phyloP scores from a whole-genome alignment of 2,888 invertebrate genomes.

The Hemicrepidius hirtus region DNA sequence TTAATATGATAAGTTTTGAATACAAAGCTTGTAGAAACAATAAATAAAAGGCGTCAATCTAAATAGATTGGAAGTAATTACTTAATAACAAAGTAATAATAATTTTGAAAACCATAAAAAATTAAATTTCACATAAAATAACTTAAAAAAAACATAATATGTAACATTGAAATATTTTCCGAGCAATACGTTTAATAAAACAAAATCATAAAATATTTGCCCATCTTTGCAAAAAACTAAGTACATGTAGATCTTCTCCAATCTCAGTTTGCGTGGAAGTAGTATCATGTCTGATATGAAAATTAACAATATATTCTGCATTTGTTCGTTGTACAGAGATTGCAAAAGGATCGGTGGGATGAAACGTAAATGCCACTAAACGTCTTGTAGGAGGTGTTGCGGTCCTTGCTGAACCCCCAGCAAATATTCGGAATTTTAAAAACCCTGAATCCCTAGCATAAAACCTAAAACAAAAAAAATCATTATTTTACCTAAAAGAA shows the following conservation, averaged over 20 bases:
- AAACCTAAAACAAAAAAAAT: constrained; percentile 80
- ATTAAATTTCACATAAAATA: background rate
- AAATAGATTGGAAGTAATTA: too few species aligned
- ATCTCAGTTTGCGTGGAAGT: constrained; percentile 37
- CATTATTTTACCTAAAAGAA: background rate
- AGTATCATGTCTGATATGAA: constrained; percentile 79
- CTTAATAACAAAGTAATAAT: too few species aligned
- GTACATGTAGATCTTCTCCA: constrained; percentile 53
- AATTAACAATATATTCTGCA: constrained; percentile 95
- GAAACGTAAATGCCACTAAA: constrained; percentile 95
- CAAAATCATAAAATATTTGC: constrained; percentile 29
- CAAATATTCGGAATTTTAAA: constrained; percentile 83
- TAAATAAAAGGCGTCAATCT: too few species aligned
- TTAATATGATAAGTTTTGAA: too few species aligned
- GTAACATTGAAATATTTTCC: background rate
- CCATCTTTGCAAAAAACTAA: constrained; percentile 51
- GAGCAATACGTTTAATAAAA: background rate
- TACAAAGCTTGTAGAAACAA: too few species aligned
- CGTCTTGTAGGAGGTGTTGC: constrained; percentile 82
- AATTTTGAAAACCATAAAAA: too few species aligned
- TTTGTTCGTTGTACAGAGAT: constrained; percentile 96
- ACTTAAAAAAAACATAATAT: background rate
- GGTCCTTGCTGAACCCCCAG: constrained; percentile 78
- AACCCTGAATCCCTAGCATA: constrained; percentile 88
- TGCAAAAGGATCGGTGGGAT: constrained; percentile 96